phyloP scores from a whole-genome alignment of 2,113 vertebrate species.

The Chlamydotis undulata region DNA sequence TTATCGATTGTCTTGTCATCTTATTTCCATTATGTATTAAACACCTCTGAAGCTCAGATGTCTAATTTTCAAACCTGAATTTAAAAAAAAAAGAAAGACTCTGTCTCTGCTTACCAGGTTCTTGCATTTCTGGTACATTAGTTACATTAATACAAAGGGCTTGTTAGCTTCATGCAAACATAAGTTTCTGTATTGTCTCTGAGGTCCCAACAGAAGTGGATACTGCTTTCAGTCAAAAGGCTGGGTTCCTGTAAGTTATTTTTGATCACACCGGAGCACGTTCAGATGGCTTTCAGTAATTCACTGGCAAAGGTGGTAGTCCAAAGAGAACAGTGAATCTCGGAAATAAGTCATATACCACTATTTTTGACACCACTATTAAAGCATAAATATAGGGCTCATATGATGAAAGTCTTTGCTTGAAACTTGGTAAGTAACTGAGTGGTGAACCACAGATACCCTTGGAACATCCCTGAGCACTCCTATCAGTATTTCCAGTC shows the following conservation, averaged over 20 bases:
- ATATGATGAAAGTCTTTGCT: slow-evolving; percentile 29
- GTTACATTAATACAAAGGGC: background rate
- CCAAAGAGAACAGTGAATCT: background rate
- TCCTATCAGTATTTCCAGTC: slow-evolving; percentile 74
- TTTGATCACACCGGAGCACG: background rate
- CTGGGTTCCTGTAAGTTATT: background rate
- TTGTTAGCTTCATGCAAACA: background rate
- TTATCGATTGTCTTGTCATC: background rate
- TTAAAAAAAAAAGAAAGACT: background rate
- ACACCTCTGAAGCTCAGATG: background rate
- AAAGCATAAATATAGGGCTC: slow-evolving; percentile 18
- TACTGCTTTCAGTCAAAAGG: background rate
- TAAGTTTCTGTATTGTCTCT: background rate
- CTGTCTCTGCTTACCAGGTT: background rate
- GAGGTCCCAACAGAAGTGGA: background rate
- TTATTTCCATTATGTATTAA: background rate
- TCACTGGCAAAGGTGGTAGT: background rate
- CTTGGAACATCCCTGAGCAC: slow-evolving; percentile 59
- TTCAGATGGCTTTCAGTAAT: background rate
- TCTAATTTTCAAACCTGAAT: background rate
- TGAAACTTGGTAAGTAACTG: slow-evolving; percentile 42
- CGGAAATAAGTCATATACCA: background rate
- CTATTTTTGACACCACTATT: slow-evolving; percentile 29
- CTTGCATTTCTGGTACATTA: background rate
- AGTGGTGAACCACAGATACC: slow-evolving; percentile 62